Percentiles rank a stretch among this genome's conserved stretches.
phyloP scores from a whole-genome alignment of 2,113 vertebrate species.

The Antennarius striatus region DNA sequence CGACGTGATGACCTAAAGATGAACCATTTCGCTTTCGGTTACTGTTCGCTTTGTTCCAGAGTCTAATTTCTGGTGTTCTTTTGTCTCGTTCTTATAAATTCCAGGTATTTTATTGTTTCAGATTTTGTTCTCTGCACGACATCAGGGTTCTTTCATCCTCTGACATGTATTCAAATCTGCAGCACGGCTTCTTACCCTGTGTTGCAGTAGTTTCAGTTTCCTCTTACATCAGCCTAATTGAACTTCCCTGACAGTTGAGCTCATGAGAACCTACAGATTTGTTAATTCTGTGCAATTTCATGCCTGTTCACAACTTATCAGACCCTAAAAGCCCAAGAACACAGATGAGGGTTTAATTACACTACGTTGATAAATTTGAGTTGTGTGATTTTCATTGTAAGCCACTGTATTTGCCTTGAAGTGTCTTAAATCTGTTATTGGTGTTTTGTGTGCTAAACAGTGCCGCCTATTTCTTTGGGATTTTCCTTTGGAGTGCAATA shows the following conservation, averaged over 20 bases:
- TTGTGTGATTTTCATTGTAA: slow-evolving; percentile 12
- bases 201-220: background rate
- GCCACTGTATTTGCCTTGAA: slow-evolving; percentile 25
- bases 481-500: slow-evolving; percentile 56
- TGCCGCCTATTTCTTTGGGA: slow-evolving; percentile 30
- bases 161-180: background rate
- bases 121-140: background rate
- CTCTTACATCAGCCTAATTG: slow-evolving; percentile 10
- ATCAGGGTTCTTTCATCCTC: background rate
- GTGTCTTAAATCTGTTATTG: slow-evolving; percentile 34
- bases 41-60: slow-evolving; percentile 37
- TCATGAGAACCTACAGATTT: slow-evolving; percentile 14
- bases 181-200: background rate
- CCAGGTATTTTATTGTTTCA: slow-evolving; percentile 4
- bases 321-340: slow-evolving; percentile 2
- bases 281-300: slow-evolving; percentile 27
- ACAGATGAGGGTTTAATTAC: slow-evolving; percentile 17
- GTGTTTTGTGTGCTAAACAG: slow-evolving; percentile 21
- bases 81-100: slow-evolving; percentile 27
- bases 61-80: slow-evolving; percentile 14
- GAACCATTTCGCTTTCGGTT: slow-evolving; percentile 48
- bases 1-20: slow-evolving; percentile 49
- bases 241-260: slow-evolving; percentile 5
- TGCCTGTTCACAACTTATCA: slow-evolving; percentile 13
- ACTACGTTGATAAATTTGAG: slow-evolving; percentile 10